A percentile compares a stretch with the other conserved stretches of the same genome.
These are phyloP conservation scores for Thunnus thynnus DNA, from an alignment of 2,113 vertebrate genomes.

Conservation along the genomic window DNA sequence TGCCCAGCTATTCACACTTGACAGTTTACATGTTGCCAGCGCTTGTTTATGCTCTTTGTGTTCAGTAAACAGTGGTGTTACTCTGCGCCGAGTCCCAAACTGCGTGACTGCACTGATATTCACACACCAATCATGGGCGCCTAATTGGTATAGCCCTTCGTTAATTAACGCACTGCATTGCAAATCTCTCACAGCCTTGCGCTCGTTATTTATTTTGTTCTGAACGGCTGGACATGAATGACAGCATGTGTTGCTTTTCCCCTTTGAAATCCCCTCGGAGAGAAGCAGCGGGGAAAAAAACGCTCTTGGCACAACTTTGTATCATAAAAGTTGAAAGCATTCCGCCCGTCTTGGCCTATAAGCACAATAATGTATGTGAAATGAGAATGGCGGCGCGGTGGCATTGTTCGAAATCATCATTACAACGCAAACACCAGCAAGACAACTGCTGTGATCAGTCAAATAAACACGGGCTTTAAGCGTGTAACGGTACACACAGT, in stretches of 20 bases:
- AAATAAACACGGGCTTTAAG: not conserved
- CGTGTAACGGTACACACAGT: not conserved
- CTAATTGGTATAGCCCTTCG: constrained; percentile 81
- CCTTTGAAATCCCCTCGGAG: constrained; percentile 69
- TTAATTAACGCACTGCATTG: constrained; percentile 80
- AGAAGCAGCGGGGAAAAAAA: constrained; percentile 52
- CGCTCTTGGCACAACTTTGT: constrained; percentile 73
- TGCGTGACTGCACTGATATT: constrained; percentile 79
- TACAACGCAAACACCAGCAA: constrained; percentile 30
- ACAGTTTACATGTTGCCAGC: constrained; percentile 59
- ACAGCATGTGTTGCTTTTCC: constrained; percentile 73
- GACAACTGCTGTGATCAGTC: constrained; percentile 20
- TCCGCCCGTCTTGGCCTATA: constrained; percentile 69
- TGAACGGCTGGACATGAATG: constrained; percentile 72
- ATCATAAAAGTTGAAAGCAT: constrained; percentile 83
- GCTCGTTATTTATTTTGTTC: constrained; percentile 75
- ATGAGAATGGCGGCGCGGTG: constrained; percentile 44
- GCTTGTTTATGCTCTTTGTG: constrained; percentile 76
- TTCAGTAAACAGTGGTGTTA: constrained; percentile 88
- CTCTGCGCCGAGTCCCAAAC: constrained; percentile 65
- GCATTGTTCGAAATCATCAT: constrained; percentile 71
- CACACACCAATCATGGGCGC: constrained; percentile 76
- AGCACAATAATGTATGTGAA: constrained; percentile 69
- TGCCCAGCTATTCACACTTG: constrained; percentile 59
- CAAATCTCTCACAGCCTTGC: constrained; percentile 73